Evolutionary conservation across 2,797 vertebrate genomes (phyloP).

Genomic region (Pseudochirops corinnae): DNA sequence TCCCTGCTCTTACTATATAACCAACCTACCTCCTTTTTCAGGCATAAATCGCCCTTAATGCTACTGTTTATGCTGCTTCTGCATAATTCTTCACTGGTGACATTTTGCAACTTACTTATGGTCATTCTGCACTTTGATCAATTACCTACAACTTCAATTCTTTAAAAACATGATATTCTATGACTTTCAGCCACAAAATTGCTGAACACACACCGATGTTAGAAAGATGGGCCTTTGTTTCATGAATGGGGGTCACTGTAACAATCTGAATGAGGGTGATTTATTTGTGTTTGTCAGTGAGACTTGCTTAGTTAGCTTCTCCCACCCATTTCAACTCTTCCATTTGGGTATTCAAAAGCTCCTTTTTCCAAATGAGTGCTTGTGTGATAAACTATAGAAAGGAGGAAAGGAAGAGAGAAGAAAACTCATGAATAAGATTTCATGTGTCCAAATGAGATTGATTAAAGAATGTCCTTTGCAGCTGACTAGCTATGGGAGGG

Average conservation of each 20-base stretch:
- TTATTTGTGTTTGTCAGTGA: background rate
- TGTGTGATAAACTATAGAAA: background rate
- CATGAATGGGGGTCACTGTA: background rate
- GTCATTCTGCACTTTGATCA: background rate
- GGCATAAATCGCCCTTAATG: background rate
- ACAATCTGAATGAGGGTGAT: background rate
- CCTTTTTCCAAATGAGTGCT: background rate
- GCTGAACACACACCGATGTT: no score
- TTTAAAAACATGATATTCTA: background rate
- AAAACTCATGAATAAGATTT: background rate
- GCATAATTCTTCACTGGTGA: background rate
- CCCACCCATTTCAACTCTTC: background rate
- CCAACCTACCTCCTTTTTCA: background rate
- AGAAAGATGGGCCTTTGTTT: background rate
- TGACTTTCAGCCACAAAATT: background rate
- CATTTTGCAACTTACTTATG: background rate
- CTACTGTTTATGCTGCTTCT: background rate
- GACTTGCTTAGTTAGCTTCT: background rate
- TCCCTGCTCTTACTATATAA: background rate
- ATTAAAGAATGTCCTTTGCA: background rate
- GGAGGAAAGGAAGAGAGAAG: background rate
- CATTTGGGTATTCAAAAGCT: background rate
- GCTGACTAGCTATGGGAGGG: background rate
- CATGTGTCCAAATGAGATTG: background rate
- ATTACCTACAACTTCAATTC: background rate